Conservation (phyloP, 2,113 vertebrate species). For the Chionomys nivalis region DNA sequence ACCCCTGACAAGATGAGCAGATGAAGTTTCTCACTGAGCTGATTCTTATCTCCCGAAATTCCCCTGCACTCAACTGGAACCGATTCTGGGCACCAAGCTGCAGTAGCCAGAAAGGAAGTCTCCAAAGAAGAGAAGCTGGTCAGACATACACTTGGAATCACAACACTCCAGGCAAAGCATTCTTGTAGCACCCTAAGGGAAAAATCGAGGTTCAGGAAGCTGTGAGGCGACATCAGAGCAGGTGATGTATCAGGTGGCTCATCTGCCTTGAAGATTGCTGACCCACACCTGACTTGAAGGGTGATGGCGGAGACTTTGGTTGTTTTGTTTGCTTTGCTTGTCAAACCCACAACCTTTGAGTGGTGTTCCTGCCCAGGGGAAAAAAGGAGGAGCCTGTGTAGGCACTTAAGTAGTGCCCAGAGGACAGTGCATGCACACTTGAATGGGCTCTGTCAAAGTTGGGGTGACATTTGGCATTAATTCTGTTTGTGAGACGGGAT, state of each 20-base stretch:
- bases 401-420: accelerated
- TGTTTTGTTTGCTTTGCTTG: too few species aligned
- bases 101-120: neutral
- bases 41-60: neutral
- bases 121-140: neutral
- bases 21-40: neutral
- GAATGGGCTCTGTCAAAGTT: neutral
- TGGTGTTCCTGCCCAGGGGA: neutral
- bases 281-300: neutral
- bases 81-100: neutral
- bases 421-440: accelerated
- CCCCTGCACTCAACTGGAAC: neutral
- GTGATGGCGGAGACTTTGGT: neutral
- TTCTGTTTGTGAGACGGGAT: neutral
- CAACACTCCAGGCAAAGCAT: neutral
- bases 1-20: neutral
- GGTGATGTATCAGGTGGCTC: too few species aligned
- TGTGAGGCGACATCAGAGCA: neutral
- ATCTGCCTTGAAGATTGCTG: neutral
- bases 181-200: neutral
- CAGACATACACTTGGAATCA: accelerated
- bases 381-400: accelerated
- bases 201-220: neutral
- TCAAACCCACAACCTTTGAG: accelerated
- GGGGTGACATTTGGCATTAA: neutral